Evolutionary conservation across 2,888 invertebrate species (phyloP).

Genomic region (Diaphora mendica): DNA sequence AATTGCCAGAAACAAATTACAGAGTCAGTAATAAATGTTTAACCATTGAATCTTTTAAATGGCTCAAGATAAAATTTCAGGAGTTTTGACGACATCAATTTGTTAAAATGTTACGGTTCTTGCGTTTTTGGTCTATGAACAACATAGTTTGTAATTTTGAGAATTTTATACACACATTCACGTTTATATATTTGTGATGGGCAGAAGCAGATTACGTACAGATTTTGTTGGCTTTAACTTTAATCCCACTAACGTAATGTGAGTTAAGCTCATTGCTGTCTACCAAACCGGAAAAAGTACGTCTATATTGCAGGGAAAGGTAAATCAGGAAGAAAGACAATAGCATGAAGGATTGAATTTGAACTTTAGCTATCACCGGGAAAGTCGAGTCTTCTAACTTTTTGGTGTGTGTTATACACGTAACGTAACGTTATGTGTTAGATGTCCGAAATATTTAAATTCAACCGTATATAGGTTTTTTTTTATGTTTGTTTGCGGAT

Average conservation of each 20-base stretch:
- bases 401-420: too few species aligned
- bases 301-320: neutral
- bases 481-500: too few species aligned
- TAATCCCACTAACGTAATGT: neutral
- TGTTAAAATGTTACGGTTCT: neutral
- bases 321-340: neutral
- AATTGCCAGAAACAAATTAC: neutral
- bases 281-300: neutral
- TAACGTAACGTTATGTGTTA: too few species aligned
- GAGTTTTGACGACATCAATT: conserved; percentile 8
- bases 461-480: too few species aligned
- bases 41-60: neutral
- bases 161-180: neutral
- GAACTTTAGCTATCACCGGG: too few species aligned
- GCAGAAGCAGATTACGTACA: neutral
- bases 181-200: neutral
- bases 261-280: neutral
- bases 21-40: conserved; percentile 6
- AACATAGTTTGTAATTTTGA: conserved; percentile 5
- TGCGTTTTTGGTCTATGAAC: neutral
- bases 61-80: conserved; percentile 1
- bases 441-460: too few species aligned
- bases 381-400: too few species aligned
- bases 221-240: neutral
- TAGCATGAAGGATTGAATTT: neutral